These are phyloP conservation scores for Pipra filicauda DNA, from an alignment of 2,113 vertebrate genomes.

Conservation along the genomic window DNA sequence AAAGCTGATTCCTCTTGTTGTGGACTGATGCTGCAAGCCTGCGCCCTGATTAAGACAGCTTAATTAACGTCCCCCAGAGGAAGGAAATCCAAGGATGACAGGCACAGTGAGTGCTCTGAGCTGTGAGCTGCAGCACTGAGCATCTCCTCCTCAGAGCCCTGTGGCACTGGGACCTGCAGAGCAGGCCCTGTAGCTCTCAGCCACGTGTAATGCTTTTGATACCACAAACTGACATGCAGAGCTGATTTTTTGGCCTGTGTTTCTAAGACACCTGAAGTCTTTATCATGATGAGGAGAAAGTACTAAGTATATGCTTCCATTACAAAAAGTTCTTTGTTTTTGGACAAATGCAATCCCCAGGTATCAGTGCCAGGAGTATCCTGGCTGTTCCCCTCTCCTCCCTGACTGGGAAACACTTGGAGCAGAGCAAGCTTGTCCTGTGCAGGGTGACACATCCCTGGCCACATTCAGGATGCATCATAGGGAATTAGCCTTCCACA, in stretches of 20 bases:
- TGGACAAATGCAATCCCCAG: background rate
- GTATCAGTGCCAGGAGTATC: rapidly evolving
- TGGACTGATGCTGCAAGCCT: background rate
- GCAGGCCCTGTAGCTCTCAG: background rate
- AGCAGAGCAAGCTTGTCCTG: background rate
- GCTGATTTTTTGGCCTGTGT: background rate
- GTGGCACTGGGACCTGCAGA: background rate
- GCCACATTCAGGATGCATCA: background rate
- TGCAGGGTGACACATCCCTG: background rate
- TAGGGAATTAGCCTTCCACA: background rate
- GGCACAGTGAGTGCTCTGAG: background rate
- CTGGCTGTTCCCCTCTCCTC: background rate
- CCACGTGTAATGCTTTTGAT: rapidly evolving
- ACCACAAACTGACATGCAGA: background rate
- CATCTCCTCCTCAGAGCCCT: background rate
- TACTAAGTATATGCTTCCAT: background rate
- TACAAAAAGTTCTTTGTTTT: background rate
- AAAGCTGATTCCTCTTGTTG: background rate
- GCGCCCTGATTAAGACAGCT: background rate
- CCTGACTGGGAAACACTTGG: background rate
- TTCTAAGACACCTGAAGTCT: background rate
- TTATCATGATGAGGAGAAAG: background rate
- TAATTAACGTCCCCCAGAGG: background rate
- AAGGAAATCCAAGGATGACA: background rate
- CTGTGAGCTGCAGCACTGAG: background rate